Conservation (phyloP, 2,797 vertebrate genomes). For the Tympanoctomys barrerae region DNA sequence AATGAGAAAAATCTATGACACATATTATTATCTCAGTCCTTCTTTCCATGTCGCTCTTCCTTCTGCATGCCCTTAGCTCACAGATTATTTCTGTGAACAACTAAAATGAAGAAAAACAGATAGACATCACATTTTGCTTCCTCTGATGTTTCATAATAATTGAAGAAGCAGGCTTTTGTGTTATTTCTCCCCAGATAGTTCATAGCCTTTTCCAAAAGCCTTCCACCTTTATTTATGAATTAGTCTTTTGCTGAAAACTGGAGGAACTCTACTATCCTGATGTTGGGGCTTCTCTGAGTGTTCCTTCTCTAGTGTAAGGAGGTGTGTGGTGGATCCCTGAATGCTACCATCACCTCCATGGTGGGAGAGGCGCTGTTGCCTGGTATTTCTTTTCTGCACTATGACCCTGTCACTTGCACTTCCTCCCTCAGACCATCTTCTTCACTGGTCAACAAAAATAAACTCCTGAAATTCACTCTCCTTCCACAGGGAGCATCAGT, state of each 20-base stretch:
- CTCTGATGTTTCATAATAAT: neutral
- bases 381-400: slow-evolving; percentile 54
- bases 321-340: neutral
- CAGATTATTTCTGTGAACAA: slow-evolving; percentile 36
- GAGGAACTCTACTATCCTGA: neutral
- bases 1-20: neutral
- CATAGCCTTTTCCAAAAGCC: neutral
- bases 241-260: slow-evolving; percentile 5
- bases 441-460: slow-evolving; percentile 67
- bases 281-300: neutral
- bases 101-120: neutral
- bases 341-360: rapidly evolving
- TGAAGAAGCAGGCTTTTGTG: neutral
- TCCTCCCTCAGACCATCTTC: slow-evolving; percentile 24
- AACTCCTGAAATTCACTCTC: slow-evolving; percentile 65
- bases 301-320: neutral
- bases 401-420: slow-evolving; percentile 51
- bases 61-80: neutral
- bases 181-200: neutral
- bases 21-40: neutral
- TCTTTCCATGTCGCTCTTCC: neutral
- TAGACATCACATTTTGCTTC: neutral
- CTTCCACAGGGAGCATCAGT: neutral
- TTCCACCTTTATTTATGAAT: neutral
- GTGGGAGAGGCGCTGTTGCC: neutral